Evolutionary conservation across 1,140 invertebrate species (phyloP).

Genomic region (Drosophila tristis): DNA sequence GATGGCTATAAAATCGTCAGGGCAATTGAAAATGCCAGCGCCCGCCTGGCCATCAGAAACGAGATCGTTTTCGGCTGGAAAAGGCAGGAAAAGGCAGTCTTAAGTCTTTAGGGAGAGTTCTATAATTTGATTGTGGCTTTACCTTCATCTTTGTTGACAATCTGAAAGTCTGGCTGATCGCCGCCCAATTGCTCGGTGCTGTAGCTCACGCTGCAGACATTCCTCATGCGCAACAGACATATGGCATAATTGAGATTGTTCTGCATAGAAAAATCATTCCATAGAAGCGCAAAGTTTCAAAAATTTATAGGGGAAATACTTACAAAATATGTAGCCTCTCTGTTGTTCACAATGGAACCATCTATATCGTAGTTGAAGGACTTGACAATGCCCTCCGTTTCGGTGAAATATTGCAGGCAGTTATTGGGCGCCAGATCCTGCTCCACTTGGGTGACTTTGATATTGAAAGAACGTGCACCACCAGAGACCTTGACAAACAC

Average conservation of each 20-base stretch:
- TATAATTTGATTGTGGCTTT: neutral
- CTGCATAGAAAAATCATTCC: slow-evolving; percentile 84
- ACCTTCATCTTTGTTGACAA: slow-evolving; percentile 87
- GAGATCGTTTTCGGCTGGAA: slow-evolving; percentile 79
- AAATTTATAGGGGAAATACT: slow-evolving; percentile 24
- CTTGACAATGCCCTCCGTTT: slow-evolving; percentile 86
- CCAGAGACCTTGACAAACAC: slow-evolving; percentile 86
- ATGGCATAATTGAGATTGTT: slow-evolving; percentile 93
- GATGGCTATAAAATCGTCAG: slow-evolving; percentile 89
- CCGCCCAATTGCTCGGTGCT: slow-evolving; percentile 85
- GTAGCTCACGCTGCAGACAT: slow-evolving; percentile 89
- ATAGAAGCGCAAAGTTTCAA: neutral
- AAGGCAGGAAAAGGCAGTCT: too few relatives aligned
- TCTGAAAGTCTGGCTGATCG: slow-evolving; percentile 86
- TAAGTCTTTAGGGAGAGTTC: too few relatives aligned
- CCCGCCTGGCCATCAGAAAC: slow-evolving; percentile 89
- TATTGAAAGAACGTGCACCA: slow-evolving; percentile 86
- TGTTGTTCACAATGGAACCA: slow-evolving; percentile 85
- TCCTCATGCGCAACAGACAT: slow-evolving; percentile 87
- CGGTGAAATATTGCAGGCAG: slow-evolving; percentile 90
- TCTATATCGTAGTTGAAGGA: slow-evolving; percentile 90
- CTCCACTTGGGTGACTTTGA: slow-evolving; percentile 87
- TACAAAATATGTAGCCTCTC: slow-evolving; percentile 86
- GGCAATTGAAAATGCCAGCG: slow-evolving; percentile 89
- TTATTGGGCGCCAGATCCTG: slow-evolving; percentile 85